A percentile compares a stretch with the other conserved stretches of the same genome.
Evolutionary conservation across 1,140 invertebrate species (phyloP).

Genomic region (Gerris buenoi): DNA sequence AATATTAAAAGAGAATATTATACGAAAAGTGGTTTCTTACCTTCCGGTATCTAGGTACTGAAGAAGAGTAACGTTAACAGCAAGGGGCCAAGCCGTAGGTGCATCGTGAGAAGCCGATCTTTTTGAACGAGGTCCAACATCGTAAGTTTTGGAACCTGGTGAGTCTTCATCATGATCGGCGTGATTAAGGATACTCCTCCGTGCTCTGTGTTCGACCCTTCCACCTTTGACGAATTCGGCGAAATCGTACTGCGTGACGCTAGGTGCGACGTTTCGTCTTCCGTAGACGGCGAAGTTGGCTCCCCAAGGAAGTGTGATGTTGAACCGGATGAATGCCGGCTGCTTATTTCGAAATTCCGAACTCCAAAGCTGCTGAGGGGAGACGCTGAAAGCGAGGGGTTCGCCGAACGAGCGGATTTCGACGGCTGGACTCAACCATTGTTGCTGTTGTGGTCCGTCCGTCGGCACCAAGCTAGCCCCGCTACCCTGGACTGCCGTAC

Average conservation of each 20-base stretch:
- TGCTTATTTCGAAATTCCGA: constrained; percentile 76
- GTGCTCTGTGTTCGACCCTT: constrained; percentile 50
- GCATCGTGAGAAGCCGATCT: neutral
- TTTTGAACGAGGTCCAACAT: constrained; percentile 8
- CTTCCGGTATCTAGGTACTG: constrained; percentile 81
- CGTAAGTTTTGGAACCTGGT: constrained; percentile 12
- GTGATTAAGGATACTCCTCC: neutral
- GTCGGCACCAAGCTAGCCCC: constrained; percentile 25
- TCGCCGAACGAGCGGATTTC: constrained; percentile 70
- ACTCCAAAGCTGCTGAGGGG: constrained; percentile 81
- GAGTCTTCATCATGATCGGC: neutral
- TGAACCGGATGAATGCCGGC: constrained; percentile 71
- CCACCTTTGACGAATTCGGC: constrained; percentile 78
- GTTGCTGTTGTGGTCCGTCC: constrained; percentile 33
- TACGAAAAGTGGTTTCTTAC: too few relatives aligned
- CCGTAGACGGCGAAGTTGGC: constrained; percentile 89
- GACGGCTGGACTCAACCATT: constrained; percentile 44
- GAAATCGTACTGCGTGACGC: constrained; percentile 90
- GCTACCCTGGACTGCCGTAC: constrained; percentile 46
- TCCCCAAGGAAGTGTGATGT: constrained; percentile 75
- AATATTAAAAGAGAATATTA: too few relatives aligned
- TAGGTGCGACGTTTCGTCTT: constrained; percentile 75
- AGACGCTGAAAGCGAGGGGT: constrained; percentile 62
- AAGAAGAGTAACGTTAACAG: constrained; percentile 47
- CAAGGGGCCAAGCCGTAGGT: neutral